Evolutionary conservation across 1,140 invertebrate species (phyloP), one percentile per base, ranked within the genome.

Genomic region (Oedothorax gibbosus): DNA sequence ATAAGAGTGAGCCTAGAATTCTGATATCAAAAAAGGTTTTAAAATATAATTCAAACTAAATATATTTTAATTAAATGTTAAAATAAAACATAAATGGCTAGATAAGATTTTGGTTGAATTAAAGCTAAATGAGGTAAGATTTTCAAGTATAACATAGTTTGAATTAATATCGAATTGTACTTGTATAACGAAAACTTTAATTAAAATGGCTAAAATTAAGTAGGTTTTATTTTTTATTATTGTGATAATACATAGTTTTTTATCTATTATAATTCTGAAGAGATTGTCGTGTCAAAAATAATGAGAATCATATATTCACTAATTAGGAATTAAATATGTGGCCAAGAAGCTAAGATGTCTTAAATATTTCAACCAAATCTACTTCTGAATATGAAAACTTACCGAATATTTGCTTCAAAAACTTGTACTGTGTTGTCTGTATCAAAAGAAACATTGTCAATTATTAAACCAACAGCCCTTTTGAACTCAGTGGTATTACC

Each of bases 361-460:
- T 14, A 60, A 60, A 12, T 20, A 66, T 20, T 66, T 20, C 7
- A 8, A 35, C 20, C 10, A 20, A 66, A 66, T 66, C 20, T 21
- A 68, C 15, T 50, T 20, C 20, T 7, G 10, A 68, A 6, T 11
- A 68, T 11, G 9, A 68, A 79, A 71, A 71, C 54, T 87, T 89
- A 93, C 92, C 93, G 91, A 65, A 94, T 94, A 78, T 93, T 94
- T 3, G 92, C 92, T 90, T 94, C 93, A 90, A 94, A 94, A 12
- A 94, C 93, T 89, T 94, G 94, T 12, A 94, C 93, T 49, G 92
- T 93, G 62, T 90, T 92, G 88, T 93, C 90, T 87, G 93, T 93
- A 87, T 94, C 92, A 89, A 94, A 94, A 53, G 90, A 90, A 7
- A 94, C 92, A 89, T 91, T 90, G 18, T 93, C 91, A 72, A 93